Conservation (phyloP, 2,797 vertebrate genomes). For the Pseudomugil tenellus region DNA sequence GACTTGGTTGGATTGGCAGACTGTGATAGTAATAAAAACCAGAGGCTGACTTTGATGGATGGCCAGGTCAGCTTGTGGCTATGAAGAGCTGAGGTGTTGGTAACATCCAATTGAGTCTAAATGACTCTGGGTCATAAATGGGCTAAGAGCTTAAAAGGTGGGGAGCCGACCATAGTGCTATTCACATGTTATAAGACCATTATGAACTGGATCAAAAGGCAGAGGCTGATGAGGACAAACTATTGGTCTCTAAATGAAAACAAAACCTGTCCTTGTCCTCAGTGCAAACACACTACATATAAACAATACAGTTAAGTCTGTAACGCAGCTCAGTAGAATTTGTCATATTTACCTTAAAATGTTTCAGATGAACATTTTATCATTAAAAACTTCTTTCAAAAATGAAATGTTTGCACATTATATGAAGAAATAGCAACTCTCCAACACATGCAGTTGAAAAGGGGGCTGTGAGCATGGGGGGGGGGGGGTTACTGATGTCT, state of each 20-base stretch:
- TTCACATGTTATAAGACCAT: constrained; percentile 69
- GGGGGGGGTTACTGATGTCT: too few relatives aligned
- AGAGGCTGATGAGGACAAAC: constrained; percentile 37
- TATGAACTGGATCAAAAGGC: constrained; percentile 57
- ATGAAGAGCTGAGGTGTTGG: constrained; percentile 73
- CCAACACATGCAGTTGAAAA: not conserved
- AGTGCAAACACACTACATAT: not conserved
- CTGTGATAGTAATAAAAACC: constrained; percentile 77
- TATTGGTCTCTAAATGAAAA: constrained; percentile 26
- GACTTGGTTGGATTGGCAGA: constrained; percentile 62
- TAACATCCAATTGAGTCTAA: constrained; percentile 82
- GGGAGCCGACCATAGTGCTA: constrained; percentile 58
- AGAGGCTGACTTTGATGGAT: constrained; percentile 76
- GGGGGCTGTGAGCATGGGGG: too few relatives aligned
- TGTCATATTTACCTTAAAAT: not conserved
- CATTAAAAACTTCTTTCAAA: not conserved
- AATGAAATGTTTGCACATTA: not conserved
- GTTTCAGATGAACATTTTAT: not conserved
- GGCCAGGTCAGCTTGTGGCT: constrained; percentile 68
- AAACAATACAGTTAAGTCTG: not conserved
- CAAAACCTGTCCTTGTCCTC: not conserved
- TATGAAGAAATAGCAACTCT: not conserved
- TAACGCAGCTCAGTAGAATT: not conserved
- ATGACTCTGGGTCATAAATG: constrained; percentile 80
- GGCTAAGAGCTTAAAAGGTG: constrained; percentile 76